Evolutionary conservation across 2,888 invertebrate genomes (phyloP).

Genomic region (Coremacera marginata): DNA sequence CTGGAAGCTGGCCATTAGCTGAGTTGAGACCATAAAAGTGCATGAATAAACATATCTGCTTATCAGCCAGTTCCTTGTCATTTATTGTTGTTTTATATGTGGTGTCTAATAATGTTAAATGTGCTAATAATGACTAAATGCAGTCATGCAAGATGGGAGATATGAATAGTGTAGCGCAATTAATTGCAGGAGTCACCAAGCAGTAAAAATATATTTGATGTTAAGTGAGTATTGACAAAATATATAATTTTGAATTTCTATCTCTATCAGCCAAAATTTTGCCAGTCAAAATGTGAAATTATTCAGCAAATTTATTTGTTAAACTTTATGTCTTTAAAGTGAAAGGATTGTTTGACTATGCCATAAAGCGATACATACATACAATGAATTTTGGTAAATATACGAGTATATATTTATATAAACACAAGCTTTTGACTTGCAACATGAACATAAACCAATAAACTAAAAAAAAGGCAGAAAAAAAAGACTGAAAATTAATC

Average conservation of each 20-base stretch:
- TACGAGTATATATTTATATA: no score
- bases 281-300: no score
- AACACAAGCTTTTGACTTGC: no score
- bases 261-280: no score
- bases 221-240: no score
- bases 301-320: no score
- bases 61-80: background rate
- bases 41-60: conserved; percentile 1
- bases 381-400: no score
- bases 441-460: no score
- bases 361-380: no score
- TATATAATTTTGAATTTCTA: no score
- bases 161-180: conserved; percentile 20
- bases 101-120: conserved; percentile 7
- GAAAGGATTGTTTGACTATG: no score
- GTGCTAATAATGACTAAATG: conserved; percentile 32
- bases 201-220: background rate
- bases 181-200: conserved; percentile 12
- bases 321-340: no score
- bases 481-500: background rate
- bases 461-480: background rate
- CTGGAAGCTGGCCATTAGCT: background rate
- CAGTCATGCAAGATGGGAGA: conserved; percentile 18
- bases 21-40: background rate
- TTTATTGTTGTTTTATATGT: background rate